Evolutionary conservation across 2,113 vertebrate genomes (phyloP).

Genomic region (Kryptolebias marmoratus): DNA sequence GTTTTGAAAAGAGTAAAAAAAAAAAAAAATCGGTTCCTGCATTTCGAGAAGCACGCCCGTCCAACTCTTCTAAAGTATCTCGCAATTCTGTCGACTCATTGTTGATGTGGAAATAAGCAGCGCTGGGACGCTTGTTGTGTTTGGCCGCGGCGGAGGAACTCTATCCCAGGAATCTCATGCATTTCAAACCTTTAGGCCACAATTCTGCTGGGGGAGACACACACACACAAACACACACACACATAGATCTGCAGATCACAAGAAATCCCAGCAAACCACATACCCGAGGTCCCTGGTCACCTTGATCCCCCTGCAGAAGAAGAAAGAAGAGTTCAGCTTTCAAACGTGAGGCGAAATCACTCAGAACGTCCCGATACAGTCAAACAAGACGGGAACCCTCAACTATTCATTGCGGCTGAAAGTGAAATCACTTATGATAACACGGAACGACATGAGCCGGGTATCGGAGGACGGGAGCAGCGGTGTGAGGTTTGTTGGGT

Average conservation of each 20-base stretch:
- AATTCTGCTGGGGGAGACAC: constrained; percentile 49
- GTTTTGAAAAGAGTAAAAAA: constrained; percentile 15
- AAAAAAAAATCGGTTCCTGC: constrained; percentile 8
- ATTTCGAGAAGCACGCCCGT: constrained; percentile 12
- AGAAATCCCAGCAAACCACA: constrained; percentile 71
- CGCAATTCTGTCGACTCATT: constrained; percentile 28
- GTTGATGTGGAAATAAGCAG: constrained; percentile 63
- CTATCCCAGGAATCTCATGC: constrained; percentile 75
- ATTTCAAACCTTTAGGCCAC: constrained; percentile 74
- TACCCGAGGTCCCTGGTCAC: constrained; percentile 99
- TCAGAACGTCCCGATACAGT: constrained; percentile 70
- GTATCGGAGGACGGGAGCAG: constrained; percentile 35
- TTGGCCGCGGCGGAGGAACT: constrained; percentile 68
- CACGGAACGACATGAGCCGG: constrained; percentile 63
- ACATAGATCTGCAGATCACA: constrained; percentile 66
- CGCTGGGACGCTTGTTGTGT: constrained; percentile 65
- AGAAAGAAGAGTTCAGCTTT: constrained; percentile 48
- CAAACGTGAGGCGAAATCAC: constrained; percentile 25
- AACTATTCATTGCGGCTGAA: constrained; percentile 67
- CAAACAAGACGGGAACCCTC: constrained; percentile 68
- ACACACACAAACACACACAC: constrained; percentile 47
- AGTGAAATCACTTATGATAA: constrained; percentile 78
- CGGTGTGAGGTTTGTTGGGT: constrained; percentile 62
- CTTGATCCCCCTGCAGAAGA: constrained; percentile 96
- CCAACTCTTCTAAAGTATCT: constrained; percentile 28